Conservation (phyloP, 2,797 vertebrate species). For the Squalus acanthias region DNA sequence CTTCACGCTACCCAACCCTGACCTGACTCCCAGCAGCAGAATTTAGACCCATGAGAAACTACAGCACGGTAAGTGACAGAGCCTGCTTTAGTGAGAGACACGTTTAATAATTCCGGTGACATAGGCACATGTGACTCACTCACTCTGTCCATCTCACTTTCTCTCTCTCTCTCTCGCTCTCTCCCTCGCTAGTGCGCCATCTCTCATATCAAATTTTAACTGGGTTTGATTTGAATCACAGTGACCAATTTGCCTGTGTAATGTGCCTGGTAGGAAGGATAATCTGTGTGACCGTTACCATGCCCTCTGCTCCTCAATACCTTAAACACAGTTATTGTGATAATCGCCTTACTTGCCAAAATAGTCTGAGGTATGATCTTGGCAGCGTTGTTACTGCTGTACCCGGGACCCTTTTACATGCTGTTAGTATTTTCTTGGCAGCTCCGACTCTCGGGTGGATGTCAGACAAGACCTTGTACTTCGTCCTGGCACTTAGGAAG, state of each 20-base stretch:
- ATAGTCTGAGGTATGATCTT: background rate
- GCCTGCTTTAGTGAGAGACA: background rate
- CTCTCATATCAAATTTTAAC: background rate
- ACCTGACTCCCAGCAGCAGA: background rate
- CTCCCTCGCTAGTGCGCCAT: background rate
- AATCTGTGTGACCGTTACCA: background rate
- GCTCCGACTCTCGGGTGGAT: too few species aligned
- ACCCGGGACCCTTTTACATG: background rate
- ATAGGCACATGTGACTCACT: background rate
- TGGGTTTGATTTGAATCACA: background rate
- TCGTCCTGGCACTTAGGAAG: background rate
- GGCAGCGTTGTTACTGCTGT: background rate
- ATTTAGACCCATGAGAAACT: background rate
- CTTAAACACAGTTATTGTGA: too few species aligned
- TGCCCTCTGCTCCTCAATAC: background rate
- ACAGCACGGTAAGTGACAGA: background rate
- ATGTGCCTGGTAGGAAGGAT: background rate
- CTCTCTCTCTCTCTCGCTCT: background rate
- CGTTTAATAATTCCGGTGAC: background rate
- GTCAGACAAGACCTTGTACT: background rate
- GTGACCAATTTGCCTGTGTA: background rate
- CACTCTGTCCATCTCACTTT: background rate
- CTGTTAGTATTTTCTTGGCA: background rate
- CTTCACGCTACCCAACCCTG: background rate
- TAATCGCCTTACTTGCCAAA: background rate